Percentiles rank a stretch among this genome's conserved stretches.
phyloP scores from a whole-genome alignment of 2,888 invertebrate species.

The Arrhopalites spinosus region DNA sequence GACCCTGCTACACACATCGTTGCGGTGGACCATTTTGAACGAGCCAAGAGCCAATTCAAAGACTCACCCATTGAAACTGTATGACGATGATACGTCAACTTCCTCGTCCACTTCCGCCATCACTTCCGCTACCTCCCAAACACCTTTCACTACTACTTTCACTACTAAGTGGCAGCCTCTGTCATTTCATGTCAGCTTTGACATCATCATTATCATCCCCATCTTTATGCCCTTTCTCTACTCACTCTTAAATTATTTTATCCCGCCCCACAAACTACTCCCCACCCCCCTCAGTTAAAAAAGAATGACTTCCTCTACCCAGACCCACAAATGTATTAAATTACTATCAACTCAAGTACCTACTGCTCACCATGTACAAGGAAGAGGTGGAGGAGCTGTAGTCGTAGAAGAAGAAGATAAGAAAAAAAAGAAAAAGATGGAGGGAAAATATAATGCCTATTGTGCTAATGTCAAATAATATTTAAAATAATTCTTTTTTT shows the following conservation, averaged over 20 bases:
- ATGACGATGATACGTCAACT: constrained; percentile 42
- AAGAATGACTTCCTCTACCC: too few species aligned
- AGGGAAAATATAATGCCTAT: too few species aligned
- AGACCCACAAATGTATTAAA: too few species aligned
- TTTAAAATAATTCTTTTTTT: neutral
- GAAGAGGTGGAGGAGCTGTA: too few species aligned
- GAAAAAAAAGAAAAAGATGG: too few species aligned
- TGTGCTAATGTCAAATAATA: too few species aligned
- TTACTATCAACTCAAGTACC: too few species aligned
- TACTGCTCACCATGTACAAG: too few species aligned
- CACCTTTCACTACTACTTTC: constrained; percentile 1
- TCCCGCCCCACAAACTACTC: neutral
- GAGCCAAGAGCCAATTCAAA: constrained; percentile 40
- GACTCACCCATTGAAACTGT: constrained; percentile 53
- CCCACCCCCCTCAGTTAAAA: too few species aligned
- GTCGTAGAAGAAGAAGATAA: too few species aligned
- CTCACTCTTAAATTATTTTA: neutral
- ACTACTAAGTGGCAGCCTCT: too few species aligned
- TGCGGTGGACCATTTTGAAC: constrained; percentile 48
- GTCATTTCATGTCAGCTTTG: too few species aligned
- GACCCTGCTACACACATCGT: constrained; percentile 54
- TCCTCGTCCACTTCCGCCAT: constrained; percentile 29
- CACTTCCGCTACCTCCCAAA: constrained; percentile 9
- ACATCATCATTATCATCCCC: neutral
- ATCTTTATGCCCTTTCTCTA: neutral